Percentiles rank a stretch among this genome's conserved stretches.
These are phyloP conservation scores for Enteromius viviparus DNA, from an alignment of 2,797 vertebrate species.

Conservation along the genomic window DNA sequence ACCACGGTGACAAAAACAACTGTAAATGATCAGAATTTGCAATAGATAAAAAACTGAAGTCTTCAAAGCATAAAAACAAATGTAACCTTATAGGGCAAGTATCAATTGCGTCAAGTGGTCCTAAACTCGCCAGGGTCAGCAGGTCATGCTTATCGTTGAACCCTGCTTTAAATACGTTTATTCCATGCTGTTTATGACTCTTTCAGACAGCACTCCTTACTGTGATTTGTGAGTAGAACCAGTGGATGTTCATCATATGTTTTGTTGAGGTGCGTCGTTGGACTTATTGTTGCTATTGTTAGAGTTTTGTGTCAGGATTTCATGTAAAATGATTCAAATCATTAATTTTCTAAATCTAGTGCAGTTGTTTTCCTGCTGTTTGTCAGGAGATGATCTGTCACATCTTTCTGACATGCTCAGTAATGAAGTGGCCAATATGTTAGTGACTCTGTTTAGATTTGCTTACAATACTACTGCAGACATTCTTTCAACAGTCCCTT, in stretches of 20 bases:
- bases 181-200: slow-evolving; percentile 55
- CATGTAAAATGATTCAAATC: slow-evolving; percentile 29
- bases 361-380: slow-evolving; percentile 35
- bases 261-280: slow-evolving; percentile 25
- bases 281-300: neutral
- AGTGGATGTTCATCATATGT: slow-evolving; percentile 25
- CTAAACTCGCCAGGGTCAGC: neutral
- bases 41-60: neutral
- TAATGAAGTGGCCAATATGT: slow-evolving; percentile 23
- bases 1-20: neutral
- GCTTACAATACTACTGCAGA: slow-evolving; percentile 31
- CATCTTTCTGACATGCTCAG: slow-evolving; percentile 11
- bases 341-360: slow-evolving; percentile 35
- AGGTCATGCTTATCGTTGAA: neutral
- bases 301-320: slow-evolving; percentile 45
- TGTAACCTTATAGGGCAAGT: neutral
- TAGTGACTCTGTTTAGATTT: slow-evolving; percentile 4
- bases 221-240: slow-evolving; percentile 36
- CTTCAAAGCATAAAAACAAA: neutral
- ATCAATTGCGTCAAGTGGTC: neutral
- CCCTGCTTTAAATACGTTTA: slow-evolving; percentile 16
- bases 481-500: slow-evolving; percentile 18
- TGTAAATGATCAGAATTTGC: neutral
- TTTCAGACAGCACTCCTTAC: slow-evolving; percentile 54
- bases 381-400: slow-evolving; percentile 11